These are phyloP conservation scores for Smittia aterrima DNA, from an alignment of 2,888 invertebrate genomes.

Conservation along the genomic window DNA sequence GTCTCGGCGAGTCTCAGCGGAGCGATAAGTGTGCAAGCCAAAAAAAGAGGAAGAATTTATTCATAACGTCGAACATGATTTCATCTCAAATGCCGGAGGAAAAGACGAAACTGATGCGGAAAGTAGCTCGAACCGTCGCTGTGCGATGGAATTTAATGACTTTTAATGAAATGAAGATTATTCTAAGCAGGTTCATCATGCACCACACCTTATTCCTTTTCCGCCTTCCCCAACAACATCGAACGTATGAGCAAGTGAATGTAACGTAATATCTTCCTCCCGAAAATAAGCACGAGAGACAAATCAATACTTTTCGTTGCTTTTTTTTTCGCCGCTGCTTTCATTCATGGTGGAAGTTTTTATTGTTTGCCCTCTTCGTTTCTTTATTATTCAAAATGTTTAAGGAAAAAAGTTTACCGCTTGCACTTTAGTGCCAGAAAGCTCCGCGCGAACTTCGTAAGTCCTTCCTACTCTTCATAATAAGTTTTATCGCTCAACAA, in stretches of 20 bases:
- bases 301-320: slow-evolving; percentile 24
- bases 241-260: too few species aligned
- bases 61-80: not conserved
- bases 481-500: too few species aligned
- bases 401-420: too few species aligned
- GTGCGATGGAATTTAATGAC: slow-evolving; percentile 24
- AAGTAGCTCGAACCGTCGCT: not conserved
- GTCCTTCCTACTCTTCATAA: too few species aligned
- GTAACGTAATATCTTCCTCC: not conserved
- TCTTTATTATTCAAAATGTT: too few species aligned
- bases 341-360: not conserved
- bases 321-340: not conserved
- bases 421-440: too few species aligned
- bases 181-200: slow-evolving; percentile 21
- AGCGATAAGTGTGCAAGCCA: too few species aligned
- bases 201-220: slow-evolving; percentile 27
- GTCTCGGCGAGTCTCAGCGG: not conserved
- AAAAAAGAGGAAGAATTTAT: slow-evolving; percentile 1
- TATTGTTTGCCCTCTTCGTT: not conserved
- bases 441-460: too few species aligned
- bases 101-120: not conserved
- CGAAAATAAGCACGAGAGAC: slow-evolving; percentile 10
- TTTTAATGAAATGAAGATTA: slow-evolving; percentile 36
- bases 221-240: not conserved
- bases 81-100: not conserved